These are phyloP conservation scores for Knipowitschia caucasica DNA, from an alignment of 2,797 vertebrate genomes.

Conservation along the genomic window DNA sequence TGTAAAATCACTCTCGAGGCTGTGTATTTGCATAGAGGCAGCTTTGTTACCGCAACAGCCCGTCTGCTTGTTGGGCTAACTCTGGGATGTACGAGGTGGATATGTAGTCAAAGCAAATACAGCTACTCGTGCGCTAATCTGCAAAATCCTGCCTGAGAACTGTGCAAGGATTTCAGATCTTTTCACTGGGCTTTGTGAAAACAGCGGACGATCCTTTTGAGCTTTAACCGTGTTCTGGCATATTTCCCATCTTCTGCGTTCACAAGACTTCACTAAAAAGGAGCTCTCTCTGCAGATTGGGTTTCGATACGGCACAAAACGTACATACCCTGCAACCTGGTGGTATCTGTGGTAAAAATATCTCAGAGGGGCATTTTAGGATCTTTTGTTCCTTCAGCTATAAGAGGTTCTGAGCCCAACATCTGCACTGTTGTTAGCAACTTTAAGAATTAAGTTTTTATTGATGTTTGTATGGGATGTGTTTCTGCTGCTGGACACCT, in stretches of 20 bases:
- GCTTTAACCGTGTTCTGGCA: constrained; percentile 32
- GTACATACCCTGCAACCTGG: constrained; percentile 5
- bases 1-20: constrained; percentile 7
- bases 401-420: too few species aligned
- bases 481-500: too few species aligned
- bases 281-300: constrained; percentile 32
- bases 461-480: background rate
- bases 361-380: background rate
- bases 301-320: constrained; percentile 32
- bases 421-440: too few species aligned
- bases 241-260: constrained; percentile 52
- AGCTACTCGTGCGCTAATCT: constrained; percentile 15
- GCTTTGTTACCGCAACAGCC: constrained; percentile 12
- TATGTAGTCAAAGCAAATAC: constrained; percentile 32
- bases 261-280: constrained; percentile 40
- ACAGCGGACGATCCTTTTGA: constrained; percentile 33
- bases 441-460: background rate
- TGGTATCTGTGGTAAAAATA: constrained; percentile 2
- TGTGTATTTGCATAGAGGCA: constrained; percentile 25
- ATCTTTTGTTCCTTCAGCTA: background rate
- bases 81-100: constrained; percentile 15
- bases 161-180: constrained; percentile 15
- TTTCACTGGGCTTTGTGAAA: constrained; percentile 29
- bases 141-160: constrained; percentile 36
- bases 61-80: constrained; percentile 12